Base-by-base conservation (phyloP, 2,888 invertebrate species). In the Eristalis tenax region DNA sequence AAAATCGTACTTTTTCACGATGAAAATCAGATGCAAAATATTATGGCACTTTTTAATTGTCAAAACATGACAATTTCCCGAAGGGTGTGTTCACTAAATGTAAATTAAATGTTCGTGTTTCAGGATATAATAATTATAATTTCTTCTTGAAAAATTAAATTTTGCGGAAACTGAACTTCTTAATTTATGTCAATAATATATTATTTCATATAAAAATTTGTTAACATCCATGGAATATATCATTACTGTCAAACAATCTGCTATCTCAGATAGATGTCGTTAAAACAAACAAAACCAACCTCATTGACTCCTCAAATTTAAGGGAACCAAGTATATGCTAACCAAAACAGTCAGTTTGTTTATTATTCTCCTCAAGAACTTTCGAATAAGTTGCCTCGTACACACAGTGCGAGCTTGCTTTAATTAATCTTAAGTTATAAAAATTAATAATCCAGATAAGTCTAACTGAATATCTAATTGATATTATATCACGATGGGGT, bases 401-500 rank as follows among this genome's bases (percentile, higher is more conserved):
- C 18, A 11, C 13, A 5, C 18, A n/a, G 5, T 38, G n/a, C n/a
- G 38, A 15, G 43, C n/a, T n/a, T 8, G 18, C 18, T 15, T 38
- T 64, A 22, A 18, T 23, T 32, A n/a, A 28, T 43, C 6, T 38
- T 40, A 56, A 66, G 40, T 40, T 23, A 64, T 68, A 40, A 68
- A 15, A 63, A 66, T 65, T 50, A 35, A 32, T 64, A 32, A 59
- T 26, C 69, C 35, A 43, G 11, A 56, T 75, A 40, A 57, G 23
- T 8, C n/a, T n/a, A 13, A 32, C 13, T 6, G 0, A n/a, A 64
- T 43, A 28, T 65, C 18, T 35, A 32, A 32, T 38, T 56, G 18
- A 65, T 10, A 32, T 40, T 32, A 90, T 89, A 85, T 23, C 8
- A 59, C 18, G 35, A 96, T 96, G 96, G 96, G 96, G 88, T 96